Conservation (phyloP, 2,888 invertebrate species). For the Psococerastis gibbosa region DNA sequence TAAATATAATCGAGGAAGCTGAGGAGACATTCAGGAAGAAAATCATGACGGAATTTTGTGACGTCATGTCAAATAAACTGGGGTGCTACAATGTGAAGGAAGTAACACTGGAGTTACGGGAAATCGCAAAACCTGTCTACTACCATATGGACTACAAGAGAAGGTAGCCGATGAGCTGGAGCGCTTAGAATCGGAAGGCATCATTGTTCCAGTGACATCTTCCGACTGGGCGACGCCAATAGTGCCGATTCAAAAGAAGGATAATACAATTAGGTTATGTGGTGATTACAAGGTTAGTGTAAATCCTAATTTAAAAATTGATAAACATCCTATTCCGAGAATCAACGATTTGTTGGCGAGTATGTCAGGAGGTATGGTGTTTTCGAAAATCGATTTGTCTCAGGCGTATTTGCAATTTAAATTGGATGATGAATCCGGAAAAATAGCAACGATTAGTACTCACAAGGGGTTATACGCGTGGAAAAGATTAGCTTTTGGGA, state of each 20-base stretch:
- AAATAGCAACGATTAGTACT: constrained; percentile 20
- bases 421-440: constrained; percentile 15
- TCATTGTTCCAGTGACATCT: constrained; percentile 17
- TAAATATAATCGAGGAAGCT: too few species aligned
- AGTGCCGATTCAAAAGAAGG: constrained; percentile 22
- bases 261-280: constrained; percentile 21
- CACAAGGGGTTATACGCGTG: constrained; percentile 18
- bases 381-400: constrained; percentile 15
- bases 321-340: constrained; percentile 18
- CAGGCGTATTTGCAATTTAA: constrained; percentile 18
- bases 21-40: too few species aligned
- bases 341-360: constrained; percentile 17
- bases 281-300: constrained; percentile 22
- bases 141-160: constrained; percentile 18
- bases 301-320: constrained; percentile 19
- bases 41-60: too few species aligned
- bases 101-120: too few species aligned
- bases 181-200: constrained; percentile 16
- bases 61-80: too few species aligned
- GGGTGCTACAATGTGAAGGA: too few species aligned
- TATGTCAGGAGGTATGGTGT: neutral
- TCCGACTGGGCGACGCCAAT: constrained; percentile 22
- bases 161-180: constrained; percentile 18
- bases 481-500: constrained; percentile 19
- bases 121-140: too few species aligned